A percentile compares a stretch with the other conserved stretches of the same genome.
phyloP scores from a whole-genome alignment of 2,888 invertebrate genomes.

The Netelia virgata region DNA sequence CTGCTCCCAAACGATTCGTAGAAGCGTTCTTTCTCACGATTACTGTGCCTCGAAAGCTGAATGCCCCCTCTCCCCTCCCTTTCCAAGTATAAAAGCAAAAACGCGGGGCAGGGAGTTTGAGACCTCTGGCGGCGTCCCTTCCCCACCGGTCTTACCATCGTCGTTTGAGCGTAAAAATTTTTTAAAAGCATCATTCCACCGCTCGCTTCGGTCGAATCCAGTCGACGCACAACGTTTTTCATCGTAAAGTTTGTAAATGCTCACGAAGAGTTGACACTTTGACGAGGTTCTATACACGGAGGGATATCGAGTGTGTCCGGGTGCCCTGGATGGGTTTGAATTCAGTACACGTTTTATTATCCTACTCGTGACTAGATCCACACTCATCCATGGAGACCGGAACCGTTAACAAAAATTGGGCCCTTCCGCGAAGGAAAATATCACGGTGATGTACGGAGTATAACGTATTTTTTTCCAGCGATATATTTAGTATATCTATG shows the following conservation, averaged over 20 bases:
- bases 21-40: slow-evolving; percentile 47
- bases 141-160: slow-evolving; percentile 57
- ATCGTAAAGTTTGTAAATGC: not conserved
- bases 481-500: not conserved
- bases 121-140: slow-evolving; percentile 58
- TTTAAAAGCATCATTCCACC: slow-evolving; percentile 71
- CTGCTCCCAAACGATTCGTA: not conserved
- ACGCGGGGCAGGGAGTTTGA: slow-evolving; percentile 28
- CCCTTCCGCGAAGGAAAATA: slow-evolving; percentile 8
- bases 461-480: not conserved
- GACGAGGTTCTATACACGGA: not conserved
- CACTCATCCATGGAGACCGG: slow-evolving; percentile 91
- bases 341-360: slow-evolving; percentile 89
- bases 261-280: slow-evolving; percentile 59
- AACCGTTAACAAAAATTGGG: slow-evolving; percentile 72
- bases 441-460: not conserved
- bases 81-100: slow-evolving; percentile 43
- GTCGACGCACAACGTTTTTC: slow-evolving; percentile 30
- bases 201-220: slow-evolving; percentile 63
- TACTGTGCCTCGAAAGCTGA: slow-evolving; percentile 42
- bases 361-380: slow-evolving; percentile 91
- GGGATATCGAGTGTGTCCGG: slow-evolving; percentile 66
- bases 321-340: slow-evolving; percentile 89
- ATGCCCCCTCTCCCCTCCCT: slow-evolving; percentile 34
- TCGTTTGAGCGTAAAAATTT: slow-evolving; percentile 50